Evolutionary conservation across 1,140 invertebrate genomes (phyloP).

Genomic region (Drosophila kepulauana): DNA sequence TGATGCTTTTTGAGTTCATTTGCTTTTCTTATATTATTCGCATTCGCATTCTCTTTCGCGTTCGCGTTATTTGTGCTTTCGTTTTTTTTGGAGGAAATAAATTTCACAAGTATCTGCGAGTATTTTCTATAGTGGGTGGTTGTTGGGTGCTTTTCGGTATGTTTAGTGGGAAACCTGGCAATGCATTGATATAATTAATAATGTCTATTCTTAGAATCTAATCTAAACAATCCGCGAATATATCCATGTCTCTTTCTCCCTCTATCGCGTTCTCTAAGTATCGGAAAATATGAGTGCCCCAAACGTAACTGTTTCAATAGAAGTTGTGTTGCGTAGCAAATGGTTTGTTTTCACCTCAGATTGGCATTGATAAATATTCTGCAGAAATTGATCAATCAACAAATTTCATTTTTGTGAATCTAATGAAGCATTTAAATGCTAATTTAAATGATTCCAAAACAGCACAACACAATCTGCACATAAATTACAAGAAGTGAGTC

Average conservation of each 20-base stretch:
- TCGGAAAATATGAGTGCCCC: conserved; percentile 23
- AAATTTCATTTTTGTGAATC: conserved; percentile 3
- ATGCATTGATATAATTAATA: conserved; percentile 55
- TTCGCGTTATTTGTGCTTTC: conserved; percentile 35
- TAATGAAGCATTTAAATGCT: conserved; percentile 4
- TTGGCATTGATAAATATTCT: conserved; percentile 62
- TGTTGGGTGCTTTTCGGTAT: conserved; percentile 34
- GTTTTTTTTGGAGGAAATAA: conserved; percentile 32
- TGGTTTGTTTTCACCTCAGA: conserved; percentile 61
- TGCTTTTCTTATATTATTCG: conserved; percentile 41
- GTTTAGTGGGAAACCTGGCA: conserved; percentile 44
- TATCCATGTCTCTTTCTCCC: background rate
- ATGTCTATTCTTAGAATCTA: conserved; percentile 45
- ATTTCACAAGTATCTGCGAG: conserved; percentile 45
- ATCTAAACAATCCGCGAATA: conserved; percentile 31
- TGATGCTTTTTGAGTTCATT: conserved; percentile 53
- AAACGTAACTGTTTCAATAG: conserved; percentile 30
- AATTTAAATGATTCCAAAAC: conserved; percentile 10
- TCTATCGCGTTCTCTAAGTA: background rate
- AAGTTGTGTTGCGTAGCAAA: conserved; percentile 43
- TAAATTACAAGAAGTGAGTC: background rate
- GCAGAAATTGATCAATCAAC: conserved; percentile 60
- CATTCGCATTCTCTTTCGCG: conserved; percentile 17
- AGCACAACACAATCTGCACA: background rate
- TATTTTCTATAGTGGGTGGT: conserved; percentile 17